These are phyloP conservation scores for Morus bassanus DNA, from an alignment of 2,797 vertebrate species.

Conservation along the genomic window DNA sequence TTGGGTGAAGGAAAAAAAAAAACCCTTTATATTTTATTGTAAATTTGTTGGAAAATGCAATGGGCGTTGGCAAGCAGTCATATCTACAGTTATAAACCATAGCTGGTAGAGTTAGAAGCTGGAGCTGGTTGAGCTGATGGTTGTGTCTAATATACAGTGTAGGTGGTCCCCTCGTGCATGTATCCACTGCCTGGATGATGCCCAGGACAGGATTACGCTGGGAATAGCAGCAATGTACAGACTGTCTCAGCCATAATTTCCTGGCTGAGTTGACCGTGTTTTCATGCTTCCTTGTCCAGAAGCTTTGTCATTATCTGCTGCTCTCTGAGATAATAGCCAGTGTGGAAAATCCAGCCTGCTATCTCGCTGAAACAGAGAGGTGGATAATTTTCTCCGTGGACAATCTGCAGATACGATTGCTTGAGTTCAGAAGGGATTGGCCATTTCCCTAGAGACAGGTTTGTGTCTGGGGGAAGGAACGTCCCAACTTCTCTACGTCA, in stretches of 20 bases:
- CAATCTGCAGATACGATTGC: slow-evolving; percentile 39
- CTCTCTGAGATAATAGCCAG: slow-evolving; percentile 48
- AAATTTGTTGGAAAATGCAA: not conserved
- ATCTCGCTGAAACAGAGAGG: slow-evolving; percentile 53
- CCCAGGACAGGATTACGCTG: slow-evolving; percentile 37
- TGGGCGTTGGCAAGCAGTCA: not conserved
- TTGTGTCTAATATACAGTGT: not conserved
- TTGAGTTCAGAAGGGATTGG: slow-evolving; percentile 20
- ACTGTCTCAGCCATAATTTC: slow-evolving; percentile 59
- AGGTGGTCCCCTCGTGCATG: slow-evolving; percentile 13
- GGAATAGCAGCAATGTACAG: slow-evolving; percentile 32
- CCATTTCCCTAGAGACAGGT: not conserved
- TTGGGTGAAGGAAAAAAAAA: not conserved
- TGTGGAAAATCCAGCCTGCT: slow-evolving; percentile 64
- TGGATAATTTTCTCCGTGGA: slow-evolving; percentile 49
- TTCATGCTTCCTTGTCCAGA: slow-evolving; percentile 50
- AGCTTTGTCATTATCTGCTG: slow-evolving; percentile 64
- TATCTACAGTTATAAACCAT: not conserved
- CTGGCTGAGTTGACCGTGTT: slow-evolving; percentile 41
- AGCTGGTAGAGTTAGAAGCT: not conserved
- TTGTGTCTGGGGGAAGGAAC: not conserved
- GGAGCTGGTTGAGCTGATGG: not conserved
- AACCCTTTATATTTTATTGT: not conserved
- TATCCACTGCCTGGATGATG: slow-evolving; percentile 13
- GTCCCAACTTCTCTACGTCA: not conserved